Evolutionary conservation across 2,888 invertebrate genomes (phyloP).

Genomic region (Cyrtodaria siliqua): DNA sequence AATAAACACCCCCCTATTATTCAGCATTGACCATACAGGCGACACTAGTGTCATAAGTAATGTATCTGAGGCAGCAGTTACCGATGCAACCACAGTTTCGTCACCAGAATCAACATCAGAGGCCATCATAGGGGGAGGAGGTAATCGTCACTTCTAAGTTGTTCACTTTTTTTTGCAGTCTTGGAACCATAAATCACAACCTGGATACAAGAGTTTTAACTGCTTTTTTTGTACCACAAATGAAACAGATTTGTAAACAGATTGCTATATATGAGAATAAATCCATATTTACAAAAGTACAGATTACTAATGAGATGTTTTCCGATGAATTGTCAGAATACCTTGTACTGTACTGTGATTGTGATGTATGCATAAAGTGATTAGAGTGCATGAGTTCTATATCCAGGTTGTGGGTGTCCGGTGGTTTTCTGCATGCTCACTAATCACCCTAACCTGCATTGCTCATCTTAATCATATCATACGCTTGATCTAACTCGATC

Average conservation of each 20-base stretch:
- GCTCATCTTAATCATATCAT: no score
- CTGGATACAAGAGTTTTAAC: not conserved
- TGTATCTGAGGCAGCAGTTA: constrained; percentile 35
- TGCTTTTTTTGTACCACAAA: not conserved
- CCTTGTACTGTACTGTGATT: no score
- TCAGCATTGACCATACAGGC: constrained; percentile 60
- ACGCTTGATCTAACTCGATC: no score
- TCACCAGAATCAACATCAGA: constrained; percentile 29
- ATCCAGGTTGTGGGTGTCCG: no score
- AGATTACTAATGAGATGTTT: no score
- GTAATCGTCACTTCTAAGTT: constrained; percentile 26
- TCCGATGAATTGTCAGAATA: no score
- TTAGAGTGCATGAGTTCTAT: no score
- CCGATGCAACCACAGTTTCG: constrained; percentile 38
- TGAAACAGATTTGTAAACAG: not conserved
- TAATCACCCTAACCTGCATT: no score
- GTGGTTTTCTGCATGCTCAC: no score
- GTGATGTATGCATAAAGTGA: no score
- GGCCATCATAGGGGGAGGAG: constrained; percentile 62
- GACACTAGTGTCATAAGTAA: constrained; percentile 62
- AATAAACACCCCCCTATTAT: not conserved
- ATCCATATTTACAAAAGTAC: not conserved
- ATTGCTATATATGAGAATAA: not conserved
- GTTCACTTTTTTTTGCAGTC: not conserved
- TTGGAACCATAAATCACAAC: not conserved